These are phyloP conservation scores for Elephas maximus DNA, from an alignment of 2,113 vertebrate species.

Conservation along the genomic window DNA sequence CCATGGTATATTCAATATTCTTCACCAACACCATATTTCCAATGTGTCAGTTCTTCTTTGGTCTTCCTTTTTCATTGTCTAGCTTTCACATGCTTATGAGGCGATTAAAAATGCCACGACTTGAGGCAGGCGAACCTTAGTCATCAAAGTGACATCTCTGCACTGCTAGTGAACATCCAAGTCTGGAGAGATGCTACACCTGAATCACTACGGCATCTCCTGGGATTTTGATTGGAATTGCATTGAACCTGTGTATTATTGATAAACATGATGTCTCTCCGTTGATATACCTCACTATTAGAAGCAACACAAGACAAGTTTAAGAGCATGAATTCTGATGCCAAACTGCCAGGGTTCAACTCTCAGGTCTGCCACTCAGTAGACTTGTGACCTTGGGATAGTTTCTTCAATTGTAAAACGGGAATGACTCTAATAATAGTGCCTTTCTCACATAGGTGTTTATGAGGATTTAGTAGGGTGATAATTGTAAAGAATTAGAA, in stretches of 20 bases:
- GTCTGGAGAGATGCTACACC: background rate
- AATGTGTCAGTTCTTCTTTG: no score
- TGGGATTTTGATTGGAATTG: background rate
- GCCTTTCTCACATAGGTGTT: background rate
- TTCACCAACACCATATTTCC: no score
- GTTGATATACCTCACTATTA: background rate
- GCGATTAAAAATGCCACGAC: no score
- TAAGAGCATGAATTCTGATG: background rate
- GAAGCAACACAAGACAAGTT: background rate
- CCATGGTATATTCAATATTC: no score
- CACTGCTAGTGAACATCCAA: background rate
- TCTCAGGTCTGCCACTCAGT: no score
- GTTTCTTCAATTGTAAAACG: background rate
- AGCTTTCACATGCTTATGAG: no score
- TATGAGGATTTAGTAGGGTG: background rate
- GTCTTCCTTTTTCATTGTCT: no score
- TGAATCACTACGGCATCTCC: background rate
- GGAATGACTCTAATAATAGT: background rate
- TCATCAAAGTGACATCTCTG: no score
- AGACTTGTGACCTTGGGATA: no score
- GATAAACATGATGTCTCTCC: background rate
- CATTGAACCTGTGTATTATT: background rate
- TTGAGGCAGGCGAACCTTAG: no score
- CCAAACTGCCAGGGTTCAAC: no score
- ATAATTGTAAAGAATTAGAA: background rate